Conservation (phyloP, 2,113 vertebrate genomes). For the Ceyx cyanopectus region DNA sequence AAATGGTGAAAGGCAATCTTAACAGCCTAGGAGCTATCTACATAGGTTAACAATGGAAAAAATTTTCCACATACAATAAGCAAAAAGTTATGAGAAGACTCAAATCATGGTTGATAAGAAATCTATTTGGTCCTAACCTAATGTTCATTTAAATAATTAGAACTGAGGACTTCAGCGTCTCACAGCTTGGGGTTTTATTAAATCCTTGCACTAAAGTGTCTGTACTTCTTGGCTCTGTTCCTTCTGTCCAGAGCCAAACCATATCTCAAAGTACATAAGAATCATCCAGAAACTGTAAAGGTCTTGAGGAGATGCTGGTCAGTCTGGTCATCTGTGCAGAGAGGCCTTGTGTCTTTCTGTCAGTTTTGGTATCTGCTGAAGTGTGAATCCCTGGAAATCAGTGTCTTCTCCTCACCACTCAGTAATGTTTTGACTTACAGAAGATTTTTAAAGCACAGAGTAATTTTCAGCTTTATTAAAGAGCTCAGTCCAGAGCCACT, state of each 20-base stretch:
- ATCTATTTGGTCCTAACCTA: background rate
- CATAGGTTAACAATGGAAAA: background rate
- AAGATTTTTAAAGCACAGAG: background rate
- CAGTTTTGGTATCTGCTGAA: background rate
- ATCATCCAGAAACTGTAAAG: background rate
- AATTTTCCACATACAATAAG: background rate
- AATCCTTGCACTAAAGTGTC: background rate
- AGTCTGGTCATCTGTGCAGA: background rate
- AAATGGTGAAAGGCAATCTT: background rate
- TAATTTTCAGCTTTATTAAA: background rate
- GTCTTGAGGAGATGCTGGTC: background rate
- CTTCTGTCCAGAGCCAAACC: background rate
- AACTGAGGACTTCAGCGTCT: background rate
- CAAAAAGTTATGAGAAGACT: background rate
- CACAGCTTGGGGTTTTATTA: background rate
- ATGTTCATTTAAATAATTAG: background rate
- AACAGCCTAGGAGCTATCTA: background rate
- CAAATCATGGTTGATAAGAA: fast-evolving
- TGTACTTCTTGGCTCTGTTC: background rate
- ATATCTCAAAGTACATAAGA: background rate
- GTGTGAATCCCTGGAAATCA: background rate
- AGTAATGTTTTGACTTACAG: background rate
- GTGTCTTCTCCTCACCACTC: background rate
- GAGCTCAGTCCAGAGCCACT: background rate
- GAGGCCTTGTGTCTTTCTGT: background rate